phyloP scores from a whole-genome alignment of 2,113 vertebrate species.

The Pituophis catenifer region DNA sequence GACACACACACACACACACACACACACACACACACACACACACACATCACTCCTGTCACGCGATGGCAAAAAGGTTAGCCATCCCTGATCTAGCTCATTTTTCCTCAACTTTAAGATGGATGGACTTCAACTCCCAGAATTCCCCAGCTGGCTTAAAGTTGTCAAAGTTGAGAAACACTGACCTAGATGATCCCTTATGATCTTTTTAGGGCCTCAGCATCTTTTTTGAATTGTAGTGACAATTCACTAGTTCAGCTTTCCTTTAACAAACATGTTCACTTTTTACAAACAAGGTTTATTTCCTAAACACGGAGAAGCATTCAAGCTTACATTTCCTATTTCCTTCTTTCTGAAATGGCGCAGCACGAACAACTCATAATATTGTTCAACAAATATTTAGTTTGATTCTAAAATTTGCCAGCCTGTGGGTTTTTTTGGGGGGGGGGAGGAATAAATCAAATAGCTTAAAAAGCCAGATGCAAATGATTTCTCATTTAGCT shows the following conservation, averaged over 20 bases:
- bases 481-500: slow-evolving; percentile 32
- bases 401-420: background rate
- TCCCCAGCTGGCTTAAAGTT: too few species aligned
- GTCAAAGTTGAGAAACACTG: too few species aligned
- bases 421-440: too few species aligned
- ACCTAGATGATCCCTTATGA: background rate
- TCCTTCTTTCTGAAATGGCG: background rate
- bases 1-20: too few species aligned
- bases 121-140: too few species aligned
- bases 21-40: too few species aligned
- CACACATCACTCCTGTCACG: too few species aligned
- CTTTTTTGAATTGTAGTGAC: background rate
- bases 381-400: background rate
- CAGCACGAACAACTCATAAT: background rate
- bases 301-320: background rate
- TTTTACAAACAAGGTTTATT: background rate
- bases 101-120: too few species aligned
- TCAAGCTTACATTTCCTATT: background rate
- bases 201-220: background rate
- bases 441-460: background rate
- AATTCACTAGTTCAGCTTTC: background rate
- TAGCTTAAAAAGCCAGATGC: slow-evolving; percentile 37
- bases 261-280: background rate
- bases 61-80: too few species aligned
- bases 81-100: too few species aligned